Conservation (phyloP, 2,113 vertebrate species). For the Prunella himalayana region DNA sequence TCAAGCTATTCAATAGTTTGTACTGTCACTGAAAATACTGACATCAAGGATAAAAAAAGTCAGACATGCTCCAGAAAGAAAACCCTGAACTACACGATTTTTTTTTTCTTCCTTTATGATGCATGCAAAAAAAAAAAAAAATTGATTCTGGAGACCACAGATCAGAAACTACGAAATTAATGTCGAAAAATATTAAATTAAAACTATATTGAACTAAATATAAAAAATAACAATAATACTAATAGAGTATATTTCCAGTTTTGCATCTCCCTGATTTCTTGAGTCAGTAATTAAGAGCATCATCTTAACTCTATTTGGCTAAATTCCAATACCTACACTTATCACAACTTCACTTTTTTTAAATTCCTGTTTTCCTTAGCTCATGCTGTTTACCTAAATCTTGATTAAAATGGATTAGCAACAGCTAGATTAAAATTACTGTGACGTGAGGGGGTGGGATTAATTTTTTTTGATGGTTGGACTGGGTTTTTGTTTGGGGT, state of each 20-base stretch:
- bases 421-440: background rate
- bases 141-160: background rate
- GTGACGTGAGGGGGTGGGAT: background rate
- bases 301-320: background rate
- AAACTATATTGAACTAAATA: background rate
- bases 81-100: background rate
- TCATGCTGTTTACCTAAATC: background rate
- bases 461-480: background rate
- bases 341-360: background rate
- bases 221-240: background rate
- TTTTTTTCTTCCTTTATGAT: background rate
- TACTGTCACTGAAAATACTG: background rate
- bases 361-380: background rate
- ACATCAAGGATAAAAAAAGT: background rate
- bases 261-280: background rate
- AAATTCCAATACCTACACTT: background rate
- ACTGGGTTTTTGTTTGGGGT: rapidly evolving
- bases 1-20: background rate
- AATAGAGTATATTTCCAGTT: background rate
- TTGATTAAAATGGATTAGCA: background rate
- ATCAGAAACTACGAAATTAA: background rate
- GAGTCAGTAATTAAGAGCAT: background rate
- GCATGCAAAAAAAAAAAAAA: background rate
- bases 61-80: background rate
- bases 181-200: background rate